Evolutionary conservation across 2,113 vertebrate species (phyloP).

Genomic region (Lasiurus borealis): DNA sequence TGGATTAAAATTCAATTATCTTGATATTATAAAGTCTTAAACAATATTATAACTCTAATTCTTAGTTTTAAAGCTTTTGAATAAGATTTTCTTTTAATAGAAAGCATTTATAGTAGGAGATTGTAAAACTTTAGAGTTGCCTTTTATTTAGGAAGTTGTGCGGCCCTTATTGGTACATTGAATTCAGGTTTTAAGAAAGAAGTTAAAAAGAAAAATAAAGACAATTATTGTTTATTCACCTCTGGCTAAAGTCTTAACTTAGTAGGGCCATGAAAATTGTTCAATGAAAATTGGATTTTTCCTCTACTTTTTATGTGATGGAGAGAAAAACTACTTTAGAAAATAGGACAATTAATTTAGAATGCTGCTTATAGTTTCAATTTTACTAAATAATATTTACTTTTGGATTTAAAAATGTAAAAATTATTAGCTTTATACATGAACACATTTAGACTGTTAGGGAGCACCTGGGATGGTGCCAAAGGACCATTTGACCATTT

Average conservation of each 20-base stretch:
- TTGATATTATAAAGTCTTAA: slow-evolving; percentile 46
- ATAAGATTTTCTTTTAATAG: slow-evolving; percentile 9
- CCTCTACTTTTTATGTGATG: too few species aligned
- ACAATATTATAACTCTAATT: background rate
- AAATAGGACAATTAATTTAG: background rate
- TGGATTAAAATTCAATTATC: slow-evolving; percentile 65
- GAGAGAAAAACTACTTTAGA: background rate
- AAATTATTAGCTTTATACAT: background rate
- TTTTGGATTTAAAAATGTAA: background rate
- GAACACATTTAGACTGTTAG: background rate
- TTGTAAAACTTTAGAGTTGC: background rate
- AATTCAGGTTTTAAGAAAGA: background rate
- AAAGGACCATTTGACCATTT: fast-evolving
- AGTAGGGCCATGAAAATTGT: background rate
- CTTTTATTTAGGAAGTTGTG: background rate
- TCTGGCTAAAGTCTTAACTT: background rate
- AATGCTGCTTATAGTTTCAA: background rate
- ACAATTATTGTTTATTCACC: background rate
- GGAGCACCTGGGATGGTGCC: too few species aligned
- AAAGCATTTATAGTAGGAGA: background rate
- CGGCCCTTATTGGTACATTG: background rate
- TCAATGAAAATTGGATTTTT: background rate
- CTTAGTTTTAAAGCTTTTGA: slow-evolving; percentile 21
- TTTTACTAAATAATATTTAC: background rate
- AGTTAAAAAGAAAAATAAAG: background rate